Evolutionary conservation across 1,140 invertebrate species (phyloP).

Genomic region (Phthorimaea operculella): DNA sequence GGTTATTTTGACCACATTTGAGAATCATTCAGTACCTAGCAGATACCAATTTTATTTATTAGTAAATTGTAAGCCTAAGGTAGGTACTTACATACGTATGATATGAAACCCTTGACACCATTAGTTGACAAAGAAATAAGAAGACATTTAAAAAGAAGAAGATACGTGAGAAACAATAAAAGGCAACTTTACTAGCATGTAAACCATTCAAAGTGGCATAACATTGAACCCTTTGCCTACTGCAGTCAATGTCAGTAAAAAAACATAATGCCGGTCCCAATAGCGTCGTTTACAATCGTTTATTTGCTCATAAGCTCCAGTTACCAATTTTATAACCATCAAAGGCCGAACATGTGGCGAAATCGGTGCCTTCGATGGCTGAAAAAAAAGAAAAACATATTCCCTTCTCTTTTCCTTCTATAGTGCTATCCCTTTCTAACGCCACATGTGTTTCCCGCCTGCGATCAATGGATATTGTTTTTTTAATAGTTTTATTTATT

Average conservation of each 20-base stretch:
- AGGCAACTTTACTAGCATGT: too few species aligned
- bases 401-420: constrained; percentile 20
- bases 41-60: too few species aligned
- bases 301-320: constrained; percentile 4
- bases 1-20: too few species aligned
- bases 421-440: constrained; percentile 24
- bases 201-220: neutral
- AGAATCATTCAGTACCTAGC: too few species aligned
- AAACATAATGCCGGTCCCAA: neutral
- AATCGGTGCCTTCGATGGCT: constrained; percentile 29
- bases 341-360: constrained; percentile 32
- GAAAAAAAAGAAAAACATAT: constrained; percentile 29
- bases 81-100: too few species aligned
- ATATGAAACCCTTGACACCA: too few species aligned
- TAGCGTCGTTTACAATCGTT: constrained; percentile 5
- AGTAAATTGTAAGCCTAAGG: too few species aligned
- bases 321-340: constrained; percentile 12
- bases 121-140: too few species aligned
- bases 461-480: constrained; percentile 50
- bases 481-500: constrained; percentile 38
- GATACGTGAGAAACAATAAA: too few species aligned
- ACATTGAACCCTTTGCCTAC: constrained; percentile 5
- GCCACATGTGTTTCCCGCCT: constrained; percentile 43
- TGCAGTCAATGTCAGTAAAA: constrained; percentile 2
- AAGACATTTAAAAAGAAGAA: too few species aligned